phyloP scores from a whole-genome alignment of 2,888 invertebrate species.

The Notocelia uddmanniana region DNA sequence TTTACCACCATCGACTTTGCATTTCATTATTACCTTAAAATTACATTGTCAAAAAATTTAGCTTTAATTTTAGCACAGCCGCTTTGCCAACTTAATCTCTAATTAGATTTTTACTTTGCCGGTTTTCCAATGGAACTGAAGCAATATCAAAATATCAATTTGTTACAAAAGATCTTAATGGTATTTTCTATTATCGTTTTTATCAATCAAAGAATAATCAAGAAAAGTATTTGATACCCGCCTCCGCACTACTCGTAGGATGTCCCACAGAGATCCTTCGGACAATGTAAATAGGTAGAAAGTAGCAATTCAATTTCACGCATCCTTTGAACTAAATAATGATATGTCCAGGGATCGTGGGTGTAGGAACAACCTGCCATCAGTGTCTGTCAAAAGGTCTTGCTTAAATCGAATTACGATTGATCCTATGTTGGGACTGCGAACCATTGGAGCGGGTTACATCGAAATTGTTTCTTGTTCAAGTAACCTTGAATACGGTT shows the following conservation, averaged over 20 bases:
- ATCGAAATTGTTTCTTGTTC: constrained; percentile 42
- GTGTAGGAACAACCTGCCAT: constrained; percentile 46
- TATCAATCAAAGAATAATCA: constrained; percentile 27
- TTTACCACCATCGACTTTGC: constrained; percentile 30
- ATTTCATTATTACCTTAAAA: constrained; percentile 32
- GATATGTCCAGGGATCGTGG: constrained; percentile 48
- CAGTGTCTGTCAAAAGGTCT: constrained; percentile 50
- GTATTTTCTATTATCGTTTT: not conserved
- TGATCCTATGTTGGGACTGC: constrained; percentile 44
- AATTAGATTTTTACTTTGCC: constrained; percentile 7
- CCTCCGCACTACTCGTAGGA: constrained; percentile 19
- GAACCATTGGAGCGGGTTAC: constrained; percentile 44
- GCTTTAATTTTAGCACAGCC: not conserved
- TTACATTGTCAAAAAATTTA: constrained; percentile 25
- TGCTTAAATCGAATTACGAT: constrained; percentile 52
- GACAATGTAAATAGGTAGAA: constrained; percentile 48
- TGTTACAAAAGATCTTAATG: constrained; percentile 3
- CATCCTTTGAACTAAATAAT: constrained; percentile 52
- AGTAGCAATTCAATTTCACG: constrained; percentile 53
- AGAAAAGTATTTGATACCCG: constrained; percentile 29
- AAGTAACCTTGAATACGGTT: constrained; percentile 25
- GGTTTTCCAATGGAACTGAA: constrained; percentile 14
- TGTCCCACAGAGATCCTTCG: constrained; percentile 14
- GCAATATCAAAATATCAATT: constrained; percentile 16
- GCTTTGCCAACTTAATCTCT: constrained; percentile 12